phyloP scores from a whole-genome alignment of 2,113 vertebrate species.

The Neodontobutis hainanensis region DNA sequence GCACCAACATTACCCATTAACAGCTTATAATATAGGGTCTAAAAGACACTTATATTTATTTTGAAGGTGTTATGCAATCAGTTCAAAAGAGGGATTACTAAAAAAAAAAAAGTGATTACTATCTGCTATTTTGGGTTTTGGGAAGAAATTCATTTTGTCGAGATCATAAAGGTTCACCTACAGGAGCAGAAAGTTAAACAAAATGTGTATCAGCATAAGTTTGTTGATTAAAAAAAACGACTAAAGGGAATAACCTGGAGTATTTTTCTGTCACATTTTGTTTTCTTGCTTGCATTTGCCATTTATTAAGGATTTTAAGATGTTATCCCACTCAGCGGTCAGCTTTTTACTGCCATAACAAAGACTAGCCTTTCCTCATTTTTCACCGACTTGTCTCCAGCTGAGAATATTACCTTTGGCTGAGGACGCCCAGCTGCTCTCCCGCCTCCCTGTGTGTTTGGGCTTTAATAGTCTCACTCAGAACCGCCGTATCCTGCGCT shows the following conservation, averaged over 20 bases:
- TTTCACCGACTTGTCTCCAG: conserved; percentile 22
- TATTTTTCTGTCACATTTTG: not conserved
- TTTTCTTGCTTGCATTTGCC: not conserved
- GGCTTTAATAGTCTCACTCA: not conserved
- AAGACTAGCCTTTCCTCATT: conserved; percentile 16
- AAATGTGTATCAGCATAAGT: not conserved
- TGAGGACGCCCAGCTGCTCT: conserved; percentile 23
- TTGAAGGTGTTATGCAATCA: too few species aligned
- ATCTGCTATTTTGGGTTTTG: too few species aligned
- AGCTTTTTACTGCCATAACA: conserved; percentile 5
- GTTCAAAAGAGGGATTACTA: too few species aligned
- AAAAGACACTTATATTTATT: too few species aligned
- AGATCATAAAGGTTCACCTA: too few species aligned
- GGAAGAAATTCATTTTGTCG: too few species aligned
- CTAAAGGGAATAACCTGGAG: not conserved
- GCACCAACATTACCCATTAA: too few species aligned
- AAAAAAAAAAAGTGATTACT: too few species aligned
- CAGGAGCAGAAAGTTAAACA: too few species aligned
- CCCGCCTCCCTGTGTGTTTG: conserved; percentile 13
- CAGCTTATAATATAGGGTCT: too few species aligned
- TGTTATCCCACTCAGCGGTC: conserved; percentile 13
- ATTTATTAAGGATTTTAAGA: conserved; percentile 2
- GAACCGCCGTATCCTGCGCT: too few species aligned
- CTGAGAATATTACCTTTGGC: conserved; percentile 31
- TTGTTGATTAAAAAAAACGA: not conserved